Evolutionary conservation across 2,888 invertebrate genomes (phyloP), one percentile per base, ranked within the genome.

Genomic region (Cheilosia scutellata): DNA sequence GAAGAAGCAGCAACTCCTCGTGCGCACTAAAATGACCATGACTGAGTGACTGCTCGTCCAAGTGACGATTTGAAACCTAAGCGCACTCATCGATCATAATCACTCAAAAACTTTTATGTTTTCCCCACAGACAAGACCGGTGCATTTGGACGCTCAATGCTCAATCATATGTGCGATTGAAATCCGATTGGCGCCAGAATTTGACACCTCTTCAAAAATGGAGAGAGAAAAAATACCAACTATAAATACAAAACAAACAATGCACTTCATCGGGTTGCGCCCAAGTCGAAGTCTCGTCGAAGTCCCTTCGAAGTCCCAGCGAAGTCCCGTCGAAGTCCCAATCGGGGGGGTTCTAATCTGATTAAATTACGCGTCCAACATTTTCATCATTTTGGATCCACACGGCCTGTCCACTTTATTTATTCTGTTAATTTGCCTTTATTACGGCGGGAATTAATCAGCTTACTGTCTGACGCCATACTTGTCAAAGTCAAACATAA

Each of bases 401-500:
- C 25, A 13, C 49, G 5, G 51, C 57, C 44, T 74, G 74, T 84
- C 70, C 83, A 33, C 25, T 70, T 70, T 84, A 65, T 84, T 79
- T 80, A 65, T 42, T 76, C 75, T 55, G 53, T 71, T 80, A 80
- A 84, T 75, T 75, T 79, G 84, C 75, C 75, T 84, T 76, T 84
- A 84, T 84, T 84, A 84, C 75, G 75, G 70, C 65, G 47, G 71
- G 84, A 65, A 84, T 79, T 84, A 84, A 84, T 84, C 84, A 84
- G 84, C 84, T 84, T 84, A 84, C 75, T 76, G 84, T 80, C 84
- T 84, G 84, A 84, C 84, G 84, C 84, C 84, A 76, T 84, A 80
- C 84, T 80, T 84, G 84, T 84, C 84, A 80, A 84, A 84, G 75
- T 76, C 80, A 84, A 84, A 80, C 70, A 84, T n/a, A 79, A 80